phyloP scores from a whole-genome alignment of 2,797 vertebrate species.

The Anisognathus igniventris region DNA sequence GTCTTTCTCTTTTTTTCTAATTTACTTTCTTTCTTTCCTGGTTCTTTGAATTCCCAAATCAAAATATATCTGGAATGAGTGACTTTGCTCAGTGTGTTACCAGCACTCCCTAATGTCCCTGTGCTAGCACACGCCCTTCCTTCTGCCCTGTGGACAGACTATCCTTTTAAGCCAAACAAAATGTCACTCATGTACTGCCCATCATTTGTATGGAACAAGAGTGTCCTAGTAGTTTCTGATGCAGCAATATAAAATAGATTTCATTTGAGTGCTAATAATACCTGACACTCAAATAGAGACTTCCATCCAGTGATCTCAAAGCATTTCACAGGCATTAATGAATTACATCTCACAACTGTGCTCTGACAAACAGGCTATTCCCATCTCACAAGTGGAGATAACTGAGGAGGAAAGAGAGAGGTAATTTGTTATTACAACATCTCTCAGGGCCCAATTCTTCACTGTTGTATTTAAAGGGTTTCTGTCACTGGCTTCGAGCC shows the following conservation, averaged over 20 bases:
- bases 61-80: background rate
- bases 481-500: background rate
- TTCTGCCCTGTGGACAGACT: background rate
- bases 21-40: background rate
- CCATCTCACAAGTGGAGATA: conserved; percentile 36
- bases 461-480: background rate
- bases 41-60: background rate
- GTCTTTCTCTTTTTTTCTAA: background rate
- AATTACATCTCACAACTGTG: conserved; percentile 31
- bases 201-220: background rate
- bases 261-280: conserved; percentile 29
- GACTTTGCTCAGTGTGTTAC: background rate
- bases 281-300: conserved; percentile 4
- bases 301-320: conserved; percentile 23
- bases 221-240: conserved; percentile 1
- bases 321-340: conserved; percentile 32
- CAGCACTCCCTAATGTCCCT: background rate
- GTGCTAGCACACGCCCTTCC: background rate
- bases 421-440: conserved; percentile 6
- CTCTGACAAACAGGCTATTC: conserved; percentile 33
- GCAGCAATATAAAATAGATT: conserved; percentile 19
- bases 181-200: background rate
- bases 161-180: background rate
- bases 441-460: background rate
- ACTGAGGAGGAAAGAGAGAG: conserved; percentile 23